Conservation (phyloP, 2,113 vertebrate genomes). For the Amblyornis subalaris region DNA sequence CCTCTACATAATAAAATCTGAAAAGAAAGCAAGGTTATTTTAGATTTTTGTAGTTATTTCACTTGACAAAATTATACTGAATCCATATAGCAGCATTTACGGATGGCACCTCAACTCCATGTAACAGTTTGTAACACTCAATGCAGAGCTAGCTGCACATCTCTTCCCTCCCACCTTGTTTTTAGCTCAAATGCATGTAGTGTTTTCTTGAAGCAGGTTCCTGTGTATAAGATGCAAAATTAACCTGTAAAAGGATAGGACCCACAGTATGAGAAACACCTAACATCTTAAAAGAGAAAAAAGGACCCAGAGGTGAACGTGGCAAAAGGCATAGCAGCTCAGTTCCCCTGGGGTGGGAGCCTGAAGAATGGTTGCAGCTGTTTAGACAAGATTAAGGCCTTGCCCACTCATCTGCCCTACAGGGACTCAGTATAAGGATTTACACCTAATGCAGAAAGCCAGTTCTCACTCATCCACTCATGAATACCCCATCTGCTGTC, state of each 20-base stretch:
- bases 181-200: not conserved
- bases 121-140: not conserved
- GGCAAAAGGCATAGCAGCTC: not conserved
- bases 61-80: not conserved
- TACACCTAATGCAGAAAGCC: not conserved
- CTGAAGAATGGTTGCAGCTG: not conserved
- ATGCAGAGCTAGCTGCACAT: not conserved
- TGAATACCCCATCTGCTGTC: not conserved
- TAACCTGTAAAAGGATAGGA: not conserved
- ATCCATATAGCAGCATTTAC: not conserved
- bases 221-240: not conserved
- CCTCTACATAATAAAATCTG: not conserved
- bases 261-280: not conserved
- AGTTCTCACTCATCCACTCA: not conserved
- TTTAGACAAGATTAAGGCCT: not conserved
- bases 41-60: not conserved
- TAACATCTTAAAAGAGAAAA: not conserved
- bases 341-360: not conserved
- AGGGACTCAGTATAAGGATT: not conserved
- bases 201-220: not conserved
- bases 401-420: not conserved
- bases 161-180: not conserved
- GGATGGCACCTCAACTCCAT: not conserved
- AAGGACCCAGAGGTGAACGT: not conserved
- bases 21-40: not conserved